Base-by-base conservation (phyloP, 2,888 invertebrate genomes). In the Xestia sexstrigata region DNA sequence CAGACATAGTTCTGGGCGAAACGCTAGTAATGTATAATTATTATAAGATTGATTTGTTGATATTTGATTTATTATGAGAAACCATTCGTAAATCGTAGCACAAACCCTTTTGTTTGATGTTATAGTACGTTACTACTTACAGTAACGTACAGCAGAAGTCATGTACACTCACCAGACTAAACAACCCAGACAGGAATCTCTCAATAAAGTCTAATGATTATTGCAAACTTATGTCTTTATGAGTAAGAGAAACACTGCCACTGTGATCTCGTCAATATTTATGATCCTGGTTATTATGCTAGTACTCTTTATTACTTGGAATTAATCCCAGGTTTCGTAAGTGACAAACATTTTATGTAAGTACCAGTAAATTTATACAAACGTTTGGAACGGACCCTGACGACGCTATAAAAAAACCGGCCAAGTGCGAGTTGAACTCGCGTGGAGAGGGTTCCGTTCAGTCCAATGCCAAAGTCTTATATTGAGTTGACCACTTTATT, bases 141-240 rank as follows among this genome's bases (percentile, higher is more conserved):
- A n/a, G 42, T n/a, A 15, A 65, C 13, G 20, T 35, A 20, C 62
- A 52, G n/a, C 17, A 63, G 17, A 15, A 67, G n/a, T 39, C 30
- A 17, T 60, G 78, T 66, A 30, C 58, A 58, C 39, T 26, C n/a
- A 23, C 39, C 47, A 78, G 78, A 78, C 65, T 78, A 78, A 66
- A 73, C 83, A 70, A 45, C 35, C 49, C 66, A 73, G 73, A 78
- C 83, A 73, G 55, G 55, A 73, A 63, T 78, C 47, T 47, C 73
- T 49, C 66, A 70, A 79, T 82, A 78, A 83, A 78, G 30, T 79
- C 13, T 67, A 52, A 83, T 67, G 83, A 67, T 79, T 73, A 82
- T 83, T 70, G 79, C 62, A 30, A 67, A 62, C 70, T 67, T 73
- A 78, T 70, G 71, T 47, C 45, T 78, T 8, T 7, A 62, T 45